phyloP scores from a whole-genome alignment of 2,113 vertebrate species.

The Alethe diademata region DNA sequence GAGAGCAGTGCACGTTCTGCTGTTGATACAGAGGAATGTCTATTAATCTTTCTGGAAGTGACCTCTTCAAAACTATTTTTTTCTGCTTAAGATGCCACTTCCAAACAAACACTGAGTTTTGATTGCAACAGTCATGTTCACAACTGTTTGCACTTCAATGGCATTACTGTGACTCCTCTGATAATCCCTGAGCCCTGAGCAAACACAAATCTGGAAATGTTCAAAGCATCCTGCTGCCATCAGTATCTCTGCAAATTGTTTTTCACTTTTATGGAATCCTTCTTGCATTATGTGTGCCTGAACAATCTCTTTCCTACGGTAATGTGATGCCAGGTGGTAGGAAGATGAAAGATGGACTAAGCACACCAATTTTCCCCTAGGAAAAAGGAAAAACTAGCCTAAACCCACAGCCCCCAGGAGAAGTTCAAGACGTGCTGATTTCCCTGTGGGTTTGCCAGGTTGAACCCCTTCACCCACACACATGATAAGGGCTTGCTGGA shows the following conservation, averaged over 20 bases:
- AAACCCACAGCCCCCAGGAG: not conserved
- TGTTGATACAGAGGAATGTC: not conserved
- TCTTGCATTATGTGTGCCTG: not conserved
- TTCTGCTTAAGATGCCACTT: not conserved
- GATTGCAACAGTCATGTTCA: not conserved
- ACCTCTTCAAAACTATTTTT: constrained; percentile 4
- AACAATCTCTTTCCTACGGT: not conserved
- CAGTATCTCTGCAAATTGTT: not conserved
- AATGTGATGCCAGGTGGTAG: not conserved
- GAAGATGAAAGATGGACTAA: not conserved
- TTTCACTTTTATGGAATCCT: not conserved
- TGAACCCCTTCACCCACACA: not conserved
- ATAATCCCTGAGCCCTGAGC: not conserved
- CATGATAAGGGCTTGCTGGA: not conserved
- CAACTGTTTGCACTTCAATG: not conserved
- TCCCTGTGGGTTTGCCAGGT: not conserved
- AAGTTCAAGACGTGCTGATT: not conserved
- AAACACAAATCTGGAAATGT: not conserved
- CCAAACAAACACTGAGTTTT: not conserved
- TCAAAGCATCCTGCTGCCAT: not conserved
- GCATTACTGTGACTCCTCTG: not conserved
- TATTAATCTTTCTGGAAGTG: constrained; percentile 4
- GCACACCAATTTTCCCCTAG: not conserved
- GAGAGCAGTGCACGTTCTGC: not conserved
- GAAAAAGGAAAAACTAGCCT: not conserved